A percentile compares a stretch with the other conserved stretches of the same genome.
phyloP scores from a whole-genome alignment of 2,888 invertebrate species.

The Scaptomyza reducta region DNA sequence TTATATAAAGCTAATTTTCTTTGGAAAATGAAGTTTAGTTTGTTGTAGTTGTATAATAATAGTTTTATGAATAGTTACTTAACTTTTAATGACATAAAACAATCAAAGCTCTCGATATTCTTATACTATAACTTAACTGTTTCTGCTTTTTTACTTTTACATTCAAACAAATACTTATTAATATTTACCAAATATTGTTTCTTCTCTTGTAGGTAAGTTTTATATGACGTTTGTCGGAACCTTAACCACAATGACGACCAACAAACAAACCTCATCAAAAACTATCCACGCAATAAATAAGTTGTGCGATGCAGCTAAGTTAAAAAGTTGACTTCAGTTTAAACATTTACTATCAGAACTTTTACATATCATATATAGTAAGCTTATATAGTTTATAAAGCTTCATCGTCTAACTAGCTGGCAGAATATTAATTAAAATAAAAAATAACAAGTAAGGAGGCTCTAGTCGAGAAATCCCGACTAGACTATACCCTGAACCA shows the following conservation, averaged over 20 bases:
- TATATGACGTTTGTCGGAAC: background rate
- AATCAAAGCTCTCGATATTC: background rate
- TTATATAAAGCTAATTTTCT: background rate
- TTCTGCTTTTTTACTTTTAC: no score
- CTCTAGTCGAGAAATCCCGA: no score
- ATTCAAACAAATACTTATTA: background rate
- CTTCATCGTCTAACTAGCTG: conserved; percentile 4
- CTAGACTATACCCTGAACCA: no score
- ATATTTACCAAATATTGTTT: background rate
- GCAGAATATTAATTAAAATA: conserved; percentile 48
- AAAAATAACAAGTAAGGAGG: no score
- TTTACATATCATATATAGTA: background rate
- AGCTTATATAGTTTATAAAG: conserved; percentile 5
- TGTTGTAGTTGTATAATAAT: no score
- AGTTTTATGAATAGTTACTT: no score
- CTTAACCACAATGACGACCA: background rate
- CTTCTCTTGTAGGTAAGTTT: conserved; percentile 37
- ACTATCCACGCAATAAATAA: conserved; percentile 1
- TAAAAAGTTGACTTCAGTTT: conserved; percentile 21
- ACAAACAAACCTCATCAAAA: background rate
- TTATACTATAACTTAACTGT: no score
- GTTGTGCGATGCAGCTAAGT: conserved; percentile 50
- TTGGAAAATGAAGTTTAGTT: no score
- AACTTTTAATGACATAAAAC: background rate
- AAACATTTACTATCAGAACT: conserved; percentile 6